Percentiles rank a stretch among this genome's conserved stretches.
phyloP scores from a whole-genome alignment of 2,113 vertebrate genomes.

The Rhynchomys soricoides region DNA sequence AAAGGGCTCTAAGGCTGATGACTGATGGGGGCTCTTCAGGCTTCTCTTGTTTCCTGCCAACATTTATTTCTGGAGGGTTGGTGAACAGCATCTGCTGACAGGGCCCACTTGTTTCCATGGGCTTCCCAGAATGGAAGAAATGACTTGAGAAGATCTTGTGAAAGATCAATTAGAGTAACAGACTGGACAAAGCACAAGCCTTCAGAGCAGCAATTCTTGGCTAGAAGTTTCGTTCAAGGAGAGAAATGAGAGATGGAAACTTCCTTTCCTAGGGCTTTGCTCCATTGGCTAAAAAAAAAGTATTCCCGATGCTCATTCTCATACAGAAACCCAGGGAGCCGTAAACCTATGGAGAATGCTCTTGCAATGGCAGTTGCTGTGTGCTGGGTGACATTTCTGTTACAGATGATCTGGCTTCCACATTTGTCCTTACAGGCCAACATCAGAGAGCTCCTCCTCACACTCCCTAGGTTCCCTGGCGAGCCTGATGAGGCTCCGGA shows the following conservation, averaged over 20 bases:
- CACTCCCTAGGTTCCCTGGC: background rate
- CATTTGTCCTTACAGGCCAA: background rate
- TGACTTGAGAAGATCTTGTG: background rate
- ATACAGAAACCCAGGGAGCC: background rate
- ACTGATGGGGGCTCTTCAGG: background rate
- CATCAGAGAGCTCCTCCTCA: background rate
- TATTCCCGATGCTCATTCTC: constrained; percentile 7
- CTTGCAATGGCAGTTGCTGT: background rate
- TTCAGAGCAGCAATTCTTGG: background rate
- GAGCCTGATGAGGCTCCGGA: background rate
- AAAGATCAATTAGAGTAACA: background rate
- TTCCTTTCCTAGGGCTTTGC: constrained; percentile 30
- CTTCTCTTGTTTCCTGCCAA: background rate
- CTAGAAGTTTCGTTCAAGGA: constrained; percentile 29
- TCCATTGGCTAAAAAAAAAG: background rate
- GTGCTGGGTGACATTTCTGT: background rate
- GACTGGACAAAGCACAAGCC: background rate
- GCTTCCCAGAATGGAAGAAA: constrained; percentile 63
- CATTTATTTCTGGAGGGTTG: constrained; percentile 60
- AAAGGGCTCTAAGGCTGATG: background rate
- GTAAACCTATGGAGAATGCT: background rate
- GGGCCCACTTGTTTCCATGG: background rate
- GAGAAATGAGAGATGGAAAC: constrained; percentile 27
- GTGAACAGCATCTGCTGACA: constrained; percentile 11
- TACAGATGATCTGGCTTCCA: background rate